Conservation (phyloP, 2,888 invertebrate species). For the Caenorhabditis sulstoni region DNA sequence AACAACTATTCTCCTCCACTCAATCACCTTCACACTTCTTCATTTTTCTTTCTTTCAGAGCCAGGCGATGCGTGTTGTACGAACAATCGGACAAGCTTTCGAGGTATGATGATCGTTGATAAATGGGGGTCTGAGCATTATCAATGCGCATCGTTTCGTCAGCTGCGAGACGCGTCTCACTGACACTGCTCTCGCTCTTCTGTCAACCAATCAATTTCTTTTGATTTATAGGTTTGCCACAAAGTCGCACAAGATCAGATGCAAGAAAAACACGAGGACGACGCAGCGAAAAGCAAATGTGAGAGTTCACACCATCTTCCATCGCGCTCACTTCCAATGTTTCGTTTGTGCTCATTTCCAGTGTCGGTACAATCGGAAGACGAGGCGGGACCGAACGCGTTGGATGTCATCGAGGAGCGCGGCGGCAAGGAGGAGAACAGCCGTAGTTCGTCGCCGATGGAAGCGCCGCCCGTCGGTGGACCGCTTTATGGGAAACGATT, state of each 20-base stretch:
- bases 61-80: slow-evolving; percentile 97
- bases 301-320: neutral
- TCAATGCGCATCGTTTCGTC: slow-evolving; percentile 45
- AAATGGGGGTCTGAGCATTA: slow-evolving; percentile 28
- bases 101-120: slow-evolving; percentile 87
- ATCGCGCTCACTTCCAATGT: no score
- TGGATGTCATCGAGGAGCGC: slow-evolving; percentile 69
- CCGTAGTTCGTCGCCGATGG: slow-evolving; percentile 68
- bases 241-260: slow-evolving; percentile 83
- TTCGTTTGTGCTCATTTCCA: slow-evolving; percentile 38
- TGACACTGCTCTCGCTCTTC: slow-evolving; percentile 20
- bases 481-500: slow-evolving; percentile 71
- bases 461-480: slow-evolving; percentile 66
- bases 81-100: slow-evolving; percentile 98
- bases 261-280: slow-evolving; percentile 75
- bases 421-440: slow-evolving; percentile 55
- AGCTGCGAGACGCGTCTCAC: slow-evolving; percentile 25
- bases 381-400: slow-evolving; percentile 54
- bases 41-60: slow-evolving; percentile 77
- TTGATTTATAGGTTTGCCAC: slow-evolving; percentile 86
- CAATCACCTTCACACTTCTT: no score
- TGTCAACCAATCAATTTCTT: slow-evolving; percentile 54
- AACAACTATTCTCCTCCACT: neutral
- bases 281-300: slow-evolving; percentile 69
- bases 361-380: slow-evolving; percentile 69